Conservation (phyloP, 2,113 vertebrate species). For the Seriola rivoliana region DNA sequence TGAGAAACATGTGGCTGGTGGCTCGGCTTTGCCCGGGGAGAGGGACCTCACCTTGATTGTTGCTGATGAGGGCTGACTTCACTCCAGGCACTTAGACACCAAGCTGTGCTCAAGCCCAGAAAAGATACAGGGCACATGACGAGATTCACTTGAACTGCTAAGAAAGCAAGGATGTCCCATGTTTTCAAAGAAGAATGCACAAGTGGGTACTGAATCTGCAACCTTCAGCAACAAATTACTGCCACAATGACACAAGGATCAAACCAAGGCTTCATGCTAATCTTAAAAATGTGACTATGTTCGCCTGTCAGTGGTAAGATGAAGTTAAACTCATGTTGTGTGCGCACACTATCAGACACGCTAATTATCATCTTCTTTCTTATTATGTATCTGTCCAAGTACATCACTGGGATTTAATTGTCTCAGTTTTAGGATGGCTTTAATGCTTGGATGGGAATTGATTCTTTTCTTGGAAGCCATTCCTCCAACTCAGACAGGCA, state of each 20-base stretch:
- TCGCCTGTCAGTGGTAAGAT: conserved; percentile 7
- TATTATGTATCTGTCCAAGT: conserved; percentile 42
- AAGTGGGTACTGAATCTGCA: conserved; percentile 14
- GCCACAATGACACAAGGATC: conserved; percentile 34
- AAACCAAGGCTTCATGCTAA: not conserved
- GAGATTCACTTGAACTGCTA: conserved; percentile 37
- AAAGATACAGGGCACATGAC: conserved; percentile 19
- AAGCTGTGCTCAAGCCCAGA: conserved; percentile 11
- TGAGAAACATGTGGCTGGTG: conserved; percentile 77
- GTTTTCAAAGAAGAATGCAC: conserved; percentile 34
- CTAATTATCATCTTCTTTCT: conserved; percentile 54
- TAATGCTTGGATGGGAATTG: conserved; percentile 62
- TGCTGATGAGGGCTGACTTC: conserved; percentile 71
- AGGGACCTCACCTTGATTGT: conserved; percentile 76
- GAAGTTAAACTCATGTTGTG: not conserved
- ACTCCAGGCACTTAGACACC: conserved; percentile 45
- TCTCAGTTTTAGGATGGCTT: conserved; percentile 51
- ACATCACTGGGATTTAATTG: conserved; percentile 42
- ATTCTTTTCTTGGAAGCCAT: conserved; percentile 61
- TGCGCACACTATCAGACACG: conserved; percentile 1
- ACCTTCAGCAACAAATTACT: conserved; percentile 44
- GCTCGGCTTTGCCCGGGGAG: conserved; percentile 61
- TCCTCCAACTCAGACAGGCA: conserved; percentile 46
- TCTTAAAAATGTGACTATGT: conserved; percentile 2
- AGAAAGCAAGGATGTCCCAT: conserved; percentile 21